Conservation (phyloP, 2,888 invertebrate species). For the Gryllus longicercus region DNA sequence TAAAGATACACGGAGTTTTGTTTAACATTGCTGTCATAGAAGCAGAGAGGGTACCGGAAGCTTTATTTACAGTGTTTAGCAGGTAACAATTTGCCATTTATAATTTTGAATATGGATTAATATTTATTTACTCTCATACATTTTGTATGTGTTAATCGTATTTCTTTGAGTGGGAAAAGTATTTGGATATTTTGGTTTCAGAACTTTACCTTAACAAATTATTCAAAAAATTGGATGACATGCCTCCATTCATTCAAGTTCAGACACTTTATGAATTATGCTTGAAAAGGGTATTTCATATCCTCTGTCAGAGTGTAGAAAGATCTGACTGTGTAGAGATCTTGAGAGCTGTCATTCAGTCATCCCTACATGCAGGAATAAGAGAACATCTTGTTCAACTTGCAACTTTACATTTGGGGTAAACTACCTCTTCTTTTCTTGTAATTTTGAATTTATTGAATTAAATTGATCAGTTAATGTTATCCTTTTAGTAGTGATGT, state of each 20-base stretch:
- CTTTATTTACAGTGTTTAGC: no score
- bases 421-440: slow-evolving; percentile 8
- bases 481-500: slow-evolving; percentile 24
- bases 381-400: slow-evolving; percentile 40
- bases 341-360: slow-evolving; percentile 31
- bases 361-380: slow-evolving; percentile 38
- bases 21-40: no score
- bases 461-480: background rate
- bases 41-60: no score
- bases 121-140: no score
- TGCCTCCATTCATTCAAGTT: slow-evolving; percentile 37
- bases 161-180: no score
- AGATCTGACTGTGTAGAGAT: slow-evolving; percentile 31
- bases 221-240: slow-evolving; percentile 20
- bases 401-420: slow-evolving; percentile 38
- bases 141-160: no score
- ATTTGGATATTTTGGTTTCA: no score
- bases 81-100: no score
- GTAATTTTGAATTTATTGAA: background rate
- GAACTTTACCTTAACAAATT: no score
- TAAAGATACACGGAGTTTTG: no score
- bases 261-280: slow-evolving; percentile 34
- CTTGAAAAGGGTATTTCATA: slow-evolving; percentile 29
- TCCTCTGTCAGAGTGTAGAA: slow-evolving; percentile 20
- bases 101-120: no score